Evolutionary conservation across 1,140 invertebrate species (phyloP), one percentile per base, ranked within the genome.

Genomic region (Lordiphosa mommai): DNA sequence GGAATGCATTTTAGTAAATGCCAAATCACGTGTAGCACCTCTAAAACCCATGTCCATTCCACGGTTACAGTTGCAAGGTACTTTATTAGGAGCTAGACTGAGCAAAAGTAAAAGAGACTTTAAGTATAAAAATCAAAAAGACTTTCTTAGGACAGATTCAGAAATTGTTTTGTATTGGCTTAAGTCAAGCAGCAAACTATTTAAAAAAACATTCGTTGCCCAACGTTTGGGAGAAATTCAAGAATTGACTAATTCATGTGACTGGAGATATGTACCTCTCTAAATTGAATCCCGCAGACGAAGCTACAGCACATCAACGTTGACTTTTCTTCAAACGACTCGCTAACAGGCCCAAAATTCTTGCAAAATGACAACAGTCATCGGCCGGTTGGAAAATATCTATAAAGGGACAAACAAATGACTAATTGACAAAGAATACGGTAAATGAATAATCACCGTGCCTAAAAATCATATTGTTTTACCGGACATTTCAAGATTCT

Each of bases 231-330:
- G 51, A 0, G 73, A 84, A 46, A 70, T 86, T 1, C 61, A 74
- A 29, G 74, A 76, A 14, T n/a, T 70, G 3, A 76, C 77, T 10
- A 47, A 52, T n/a, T n/a, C 43, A 17, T 14, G n/a, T 3, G 66
- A 86, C 10, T 86, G 72, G 72, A 38, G 52, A 17, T 64, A 72
- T 37, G 68, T 49, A n/a, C n/a, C n/a, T n/a, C n/a, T n/a, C n/a
- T n/a, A n/a, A n/a, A n/a, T n/a, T n/a, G n/a, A n/a, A n/a, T n/a
- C 53, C 69, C 6, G 77, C 82, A 6, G 77, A 79, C 34, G 10
- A 73, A 1, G 69, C 88, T 1, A 89, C 89, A 48, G 70, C 61
- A 61, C 49, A 37, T 16, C 59, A 23, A 20, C 0, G 3, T 56
- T 8, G 34, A 57, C 12, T 57, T 38, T 6, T 14, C 10, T 17